Conservation (phyloP, 2,113 vertebrate genomes). For the Campylomormyrus tamandua region DNA sequence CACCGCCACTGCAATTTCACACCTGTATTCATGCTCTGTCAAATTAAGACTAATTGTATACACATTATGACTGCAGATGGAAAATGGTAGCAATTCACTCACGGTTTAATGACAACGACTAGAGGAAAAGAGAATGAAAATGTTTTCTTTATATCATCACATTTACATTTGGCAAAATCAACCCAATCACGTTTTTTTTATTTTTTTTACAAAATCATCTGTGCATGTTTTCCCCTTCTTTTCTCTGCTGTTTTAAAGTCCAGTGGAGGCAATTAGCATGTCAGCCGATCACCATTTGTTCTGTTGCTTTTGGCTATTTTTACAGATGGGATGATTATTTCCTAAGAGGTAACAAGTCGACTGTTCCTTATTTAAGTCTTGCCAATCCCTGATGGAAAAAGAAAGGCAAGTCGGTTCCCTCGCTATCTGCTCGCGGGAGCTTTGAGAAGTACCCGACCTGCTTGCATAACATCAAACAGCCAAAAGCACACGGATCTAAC, state of each 20-base stretch:
- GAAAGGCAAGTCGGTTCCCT: neutral
- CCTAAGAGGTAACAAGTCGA: neutral
- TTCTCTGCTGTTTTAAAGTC: neutral
- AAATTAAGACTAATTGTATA: neutral
- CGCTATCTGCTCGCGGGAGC: neutral
- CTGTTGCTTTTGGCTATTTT: neutral
- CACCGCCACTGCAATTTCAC: neutral
- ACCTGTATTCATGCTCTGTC: neutral
- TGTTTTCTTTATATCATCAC: neutral
- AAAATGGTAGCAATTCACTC: neutral
- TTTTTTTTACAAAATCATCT: neutral
- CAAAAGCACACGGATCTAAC: neutral
- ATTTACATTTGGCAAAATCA: neutral
- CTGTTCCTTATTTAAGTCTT: constrained; percentile 2
- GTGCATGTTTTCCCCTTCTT: neutral
- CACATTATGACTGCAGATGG: neutral
- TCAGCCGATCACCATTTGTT: neutral
- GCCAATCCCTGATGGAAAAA: constrained; percentile 2
- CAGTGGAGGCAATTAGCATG: neutral
- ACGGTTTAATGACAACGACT: neutral
- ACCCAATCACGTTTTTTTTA: neutral
- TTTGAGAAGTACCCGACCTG: constrained; percentile 9
- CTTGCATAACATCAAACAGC: constrained; percentile 11
- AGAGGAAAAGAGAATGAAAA: neutral
- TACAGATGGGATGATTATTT: constrained; percentile 6